Conservation (phyloP, 2,797 vertebrate genomes). For the Pangasius krempfi region DNA sequence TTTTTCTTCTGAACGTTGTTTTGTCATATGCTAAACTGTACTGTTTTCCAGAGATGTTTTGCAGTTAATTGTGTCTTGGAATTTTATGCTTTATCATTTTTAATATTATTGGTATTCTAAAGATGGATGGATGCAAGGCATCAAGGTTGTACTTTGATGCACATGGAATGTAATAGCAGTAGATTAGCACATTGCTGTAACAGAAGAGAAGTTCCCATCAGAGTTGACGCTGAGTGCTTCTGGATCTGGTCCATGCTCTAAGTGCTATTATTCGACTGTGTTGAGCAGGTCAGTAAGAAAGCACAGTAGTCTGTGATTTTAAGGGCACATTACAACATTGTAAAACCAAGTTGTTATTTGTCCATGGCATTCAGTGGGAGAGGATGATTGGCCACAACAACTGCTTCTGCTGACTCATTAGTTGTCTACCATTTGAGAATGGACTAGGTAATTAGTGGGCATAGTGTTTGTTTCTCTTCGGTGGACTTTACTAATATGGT, state of each 20-base stretch:
- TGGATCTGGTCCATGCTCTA: conserved; percentile 41
- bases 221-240: conserved; percentile 38
- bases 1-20: background rate
- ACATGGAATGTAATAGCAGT: conserved; percentile 28
- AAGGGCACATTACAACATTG: background rate
- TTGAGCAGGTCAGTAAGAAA: conserved; percentile 11
- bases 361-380: background rate
- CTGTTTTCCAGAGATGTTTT: background rate
- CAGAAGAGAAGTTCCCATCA: conserved; percentile 20
- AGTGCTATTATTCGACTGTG: conserved; percentile 30
- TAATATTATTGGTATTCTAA: background rate
- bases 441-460: conserved; percentile 17
- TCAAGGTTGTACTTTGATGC: conserved; percentile 1
- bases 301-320: conserved; percentile 2
- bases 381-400: background rate
- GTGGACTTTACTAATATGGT: conserved; percentile 25
- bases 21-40: background rate
- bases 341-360: background rate
- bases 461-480: conserved; percentile 18
- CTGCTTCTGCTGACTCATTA: conserved; percentile 13
- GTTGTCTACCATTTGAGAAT: background rate
- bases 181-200: conserved; percentile 28
- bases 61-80: background rate
- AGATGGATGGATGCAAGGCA: background rate
- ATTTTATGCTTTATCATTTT: background rate